Evolutionary conservation across 1,140 invertebrate species (phyloP).

Genomic region (Frieseomelitta varia): DNA sequence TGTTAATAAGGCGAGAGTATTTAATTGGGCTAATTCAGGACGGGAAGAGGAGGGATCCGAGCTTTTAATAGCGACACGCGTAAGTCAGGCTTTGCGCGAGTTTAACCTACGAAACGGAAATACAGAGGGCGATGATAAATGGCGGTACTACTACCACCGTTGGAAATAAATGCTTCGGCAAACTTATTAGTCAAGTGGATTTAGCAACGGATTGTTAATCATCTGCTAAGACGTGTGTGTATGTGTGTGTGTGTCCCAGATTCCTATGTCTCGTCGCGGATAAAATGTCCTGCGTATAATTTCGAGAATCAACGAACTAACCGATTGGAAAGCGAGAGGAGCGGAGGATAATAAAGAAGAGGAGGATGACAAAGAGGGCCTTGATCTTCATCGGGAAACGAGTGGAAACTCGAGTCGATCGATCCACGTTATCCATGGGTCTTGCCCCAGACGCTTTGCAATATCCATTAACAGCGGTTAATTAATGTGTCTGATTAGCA

Average conservation of each 20-base stretch:
- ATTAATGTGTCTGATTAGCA: constrained; percentile 41
- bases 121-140: constrained; percentile 9
- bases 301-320: not conserved
- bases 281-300: not conserved
- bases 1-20: constrained; percentile 14
- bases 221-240: not conserved
- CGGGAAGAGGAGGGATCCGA: not conserved
- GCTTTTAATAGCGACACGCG: not conserved
- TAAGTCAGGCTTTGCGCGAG: not conserved
- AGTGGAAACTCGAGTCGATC: not conserved
- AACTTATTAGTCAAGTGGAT: constrained; percentile 15
- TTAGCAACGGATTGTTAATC: constrained; percentile 15
- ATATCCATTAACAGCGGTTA: constrained; percentile 36
- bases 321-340: too few species aligned
- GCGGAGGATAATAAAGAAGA: too few species aligned
- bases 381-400: not conserved
- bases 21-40: not conserved
- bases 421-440: not conserved
- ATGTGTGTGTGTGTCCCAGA: not conserved
- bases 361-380: not conserved
- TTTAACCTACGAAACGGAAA: constrained; percentile 13
- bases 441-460: not conserved
- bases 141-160: not conserved
- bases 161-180: constrained; percentile 3
- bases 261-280: not conserved